Conservation (phyloP, 2,113 vertebrate genomes). For the Trematocara stigmaticum region DNA sequence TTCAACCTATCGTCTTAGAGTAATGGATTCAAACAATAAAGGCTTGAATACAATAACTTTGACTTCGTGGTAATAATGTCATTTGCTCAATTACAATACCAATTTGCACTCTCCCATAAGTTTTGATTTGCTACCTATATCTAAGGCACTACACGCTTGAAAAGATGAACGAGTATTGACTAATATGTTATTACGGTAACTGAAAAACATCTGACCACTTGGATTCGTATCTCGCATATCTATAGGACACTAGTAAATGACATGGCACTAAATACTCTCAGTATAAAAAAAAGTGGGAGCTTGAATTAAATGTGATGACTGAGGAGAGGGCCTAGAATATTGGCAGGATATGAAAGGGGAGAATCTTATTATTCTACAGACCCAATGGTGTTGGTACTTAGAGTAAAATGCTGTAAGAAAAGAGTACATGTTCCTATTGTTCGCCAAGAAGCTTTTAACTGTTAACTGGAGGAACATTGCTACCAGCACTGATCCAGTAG, state of each 20-base stretch:
- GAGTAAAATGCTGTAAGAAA: background rate
- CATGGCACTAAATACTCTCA: background rate
- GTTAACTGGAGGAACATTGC: background rate
- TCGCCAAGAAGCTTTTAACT: background rate
- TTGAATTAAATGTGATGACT: background rate
- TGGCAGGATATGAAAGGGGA: background rate
- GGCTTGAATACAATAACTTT: background rate
- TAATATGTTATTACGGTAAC: background rate
- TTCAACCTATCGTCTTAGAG: background rate
- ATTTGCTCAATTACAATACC: background rate
- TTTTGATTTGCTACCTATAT: background rate
- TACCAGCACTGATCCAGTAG: background rate
- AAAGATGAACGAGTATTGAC: background rate
- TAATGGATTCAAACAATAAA: background rate
- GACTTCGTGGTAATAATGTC: background rate
- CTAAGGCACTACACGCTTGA: background rate
- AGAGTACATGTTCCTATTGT: background rate
- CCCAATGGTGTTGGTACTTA: background rate
- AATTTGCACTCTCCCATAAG: background rate
- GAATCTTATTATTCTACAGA: background rate
- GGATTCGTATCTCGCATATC: background rate
- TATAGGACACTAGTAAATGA: background rate
- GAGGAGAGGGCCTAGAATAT: background rate
- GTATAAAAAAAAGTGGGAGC: background rate
- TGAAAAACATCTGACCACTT: background rate